Percentiles rank a stretch among this genome's conserved stretches.
Conservation (phyloP, 2,888 invertebrate genomes). For the Lamproptera curius region DNA sequence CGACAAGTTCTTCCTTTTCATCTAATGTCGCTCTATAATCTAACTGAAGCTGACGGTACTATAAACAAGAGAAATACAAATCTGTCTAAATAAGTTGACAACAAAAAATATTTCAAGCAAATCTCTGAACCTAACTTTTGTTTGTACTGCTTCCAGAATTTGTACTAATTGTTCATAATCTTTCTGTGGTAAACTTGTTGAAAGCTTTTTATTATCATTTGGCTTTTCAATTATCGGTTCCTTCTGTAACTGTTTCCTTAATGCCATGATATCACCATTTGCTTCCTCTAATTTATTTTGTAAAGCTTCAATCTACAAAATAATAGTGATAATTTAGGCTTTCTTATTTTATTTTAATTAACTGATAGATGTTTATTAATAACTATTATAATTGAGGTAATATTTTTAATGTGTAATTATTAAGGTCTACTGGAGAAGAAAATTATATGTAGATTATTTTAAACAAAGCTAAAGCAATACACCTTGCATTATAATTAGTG, state of each 20-base stretch:
- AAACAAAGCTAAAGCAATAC: no score
- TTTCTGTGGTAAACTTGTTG: constrained; percentile 27
- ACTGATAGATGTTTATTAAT: no score
- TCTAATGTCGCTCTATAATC: constrained; percentile 89
- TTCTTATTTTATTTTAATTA: no score
- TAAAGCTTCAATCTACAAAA: constrained; percentile 80
- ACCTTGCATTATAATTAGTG: no score
- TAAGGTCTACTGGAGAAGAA: no score
- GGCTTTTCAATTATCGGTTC: constrained; percentile 35
- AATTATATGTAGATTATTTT: no score
- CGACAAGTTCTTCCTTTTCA: constrained; percentile 90
- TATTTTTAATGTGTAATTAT: no score
- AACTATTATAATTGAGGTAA: no score
- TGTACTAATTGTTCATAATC: constrained; percentile 83
- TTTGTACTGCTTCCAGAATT: constrained; percentile 81
- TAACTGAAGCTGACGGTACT: constrained; percentile 85
- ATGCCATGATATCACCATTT: constrained; percentile 82
- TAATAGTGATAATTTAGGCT: no score
- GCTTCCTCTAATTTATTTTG: constrained; percentile 84
- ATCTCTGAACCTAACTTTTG: constrained; percentile 79
- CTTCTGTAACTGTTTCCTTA: constrained; percentile 73
- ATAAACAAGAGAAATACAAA: constrained; percentile 26
- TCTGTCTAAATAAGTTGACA: no score
- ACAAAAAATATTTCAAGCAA: neutral
- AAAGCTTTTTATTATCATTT: constrained; percentile 29